phyloP scores from a whole-genome alignment of 1,140 invertebrate species.

The Saxidomus purpurata region DNA sequence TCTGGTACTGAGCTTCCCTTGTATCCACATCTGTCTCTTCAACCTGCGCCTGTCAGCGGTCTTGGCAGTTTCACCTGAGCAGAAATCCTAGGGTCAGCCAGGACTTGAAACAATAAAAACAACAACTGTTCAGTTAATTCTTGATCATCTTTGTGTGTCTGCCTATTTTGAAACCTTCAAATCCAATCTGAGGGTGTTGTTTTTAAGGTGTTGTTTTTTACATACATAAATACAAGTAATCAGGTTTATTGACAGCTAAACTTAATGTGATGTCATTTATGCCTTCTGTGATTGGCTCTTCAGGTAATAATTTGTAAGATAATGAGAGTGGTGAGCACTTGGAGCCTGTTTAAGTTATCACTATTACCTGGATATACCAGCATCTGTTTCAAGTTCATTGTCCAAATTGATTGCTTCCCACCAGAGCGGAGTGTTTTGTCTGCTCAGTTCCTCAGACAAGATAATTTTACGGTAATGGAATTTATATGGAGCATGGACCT shows the following conservation, averaged over 20 bases:
- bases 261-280: constrained; percentile 24
- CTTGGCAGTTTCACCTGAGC: too few relatives aligned
- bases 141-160: too few relatives aligned
- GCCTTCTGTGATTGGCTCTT: neutral
- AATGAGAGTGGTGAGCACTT: neutral
- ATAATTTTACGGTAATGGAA: constrained; percentile 17
- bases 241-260: constrained; percentile 2
- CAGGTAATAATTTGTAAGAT: constrained; percentile 27
- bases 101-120: too few relatives aligned
- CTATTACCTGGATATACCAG: neutral
- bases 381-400: neutral
- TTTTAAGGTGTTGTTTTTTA: too few relatives aligned
- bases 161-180: too few relatives aligned
- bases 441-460: neutral
- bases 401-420: neutral
- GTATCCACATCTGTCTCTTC: too few relatives aligned
- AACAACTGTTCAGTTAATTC: too few relatives aligned
- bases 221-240: neutral
- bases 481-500: neutral
- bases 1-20: too few relatives aligned
- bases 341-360: neutral
- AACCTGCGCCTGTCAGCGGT: too few relatives aligned
- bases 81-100: too few relatives aligned
- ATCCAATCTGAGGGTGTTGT: too few relatives aligned
- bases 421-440: neutral